These are phyloP conservation scores for Sebastes jordani DNA, from an alignment of 2,797 vertebrate species.

Conservation along the genomic window DNA sequence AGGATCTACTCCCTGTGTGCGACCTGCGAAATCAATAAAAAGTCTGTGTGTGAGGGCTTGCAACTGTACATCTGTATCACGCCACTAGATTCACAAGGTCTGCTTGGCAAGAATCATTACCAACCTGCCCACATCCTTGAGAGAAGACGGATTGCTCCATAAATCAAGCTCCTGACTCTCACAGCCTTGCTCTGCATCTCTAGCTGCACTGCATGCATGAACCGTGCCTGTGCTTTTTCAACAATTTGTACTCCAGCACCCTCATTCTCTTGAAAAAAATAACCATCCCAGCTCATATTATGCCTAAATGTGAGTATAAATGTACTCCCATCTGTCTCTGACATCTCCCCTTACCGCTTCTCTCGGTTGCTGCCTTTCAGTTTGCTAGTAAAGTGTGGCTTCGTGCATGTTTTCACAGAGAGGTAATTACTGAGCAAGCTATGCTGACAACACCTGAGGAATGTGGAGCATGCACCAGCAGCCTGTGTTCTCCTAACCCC, in stretches of 20 bases:
- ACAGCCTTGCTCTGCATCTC: constrained; percentile 46
- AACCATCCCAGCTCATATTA: neutral
- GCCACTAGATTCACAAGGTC: constrained; percentile 38
- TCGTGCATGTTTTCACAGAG: constrained; percentile 66
- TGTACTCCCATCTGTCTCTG: constrained; percentile 13
- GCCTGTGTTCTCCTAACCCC: constrained; percentile 50
- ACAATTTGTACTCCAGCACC: neutral
- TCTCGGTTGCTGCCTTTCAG: constrained; percentile 8
- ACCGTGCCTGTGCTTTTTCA: neutral
- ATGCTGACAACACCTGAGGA: constrained; percentile 83
- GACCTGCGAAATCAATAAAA: neutral
- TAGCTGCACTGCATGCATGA: constrained; percentile 20
- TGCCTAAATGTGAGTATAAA: constrained; percentile 9
- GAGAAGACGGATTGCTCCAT: constrained; percentile 67
- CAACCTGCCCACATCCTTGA: constrained; percentile 57
- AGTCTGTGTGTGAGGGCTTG: constrained; percentile 4
- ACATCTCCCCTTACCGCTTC: neutral
- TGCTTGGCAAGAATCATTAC: constrained; percentile 52
- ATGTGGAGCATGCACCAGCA: constrained; percentile 79
- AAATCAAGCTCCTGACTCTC: constrained; percentile 60
- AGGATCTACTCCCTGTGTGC: neutral
- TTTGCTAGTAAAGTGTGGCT: constrained; percentile 42
- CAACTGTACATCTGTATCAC: constrained; percentile 41
- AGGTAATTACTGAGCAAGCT: constrained; percentile 74
- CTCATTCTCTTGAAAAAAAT: constrained; percentile 6